Evolutionary conservation across 2,888 invertebrate genomes (phyloP), one percentile per base, ranked within the genome.

Genomic region (Agriopis marginaria): DNA sequence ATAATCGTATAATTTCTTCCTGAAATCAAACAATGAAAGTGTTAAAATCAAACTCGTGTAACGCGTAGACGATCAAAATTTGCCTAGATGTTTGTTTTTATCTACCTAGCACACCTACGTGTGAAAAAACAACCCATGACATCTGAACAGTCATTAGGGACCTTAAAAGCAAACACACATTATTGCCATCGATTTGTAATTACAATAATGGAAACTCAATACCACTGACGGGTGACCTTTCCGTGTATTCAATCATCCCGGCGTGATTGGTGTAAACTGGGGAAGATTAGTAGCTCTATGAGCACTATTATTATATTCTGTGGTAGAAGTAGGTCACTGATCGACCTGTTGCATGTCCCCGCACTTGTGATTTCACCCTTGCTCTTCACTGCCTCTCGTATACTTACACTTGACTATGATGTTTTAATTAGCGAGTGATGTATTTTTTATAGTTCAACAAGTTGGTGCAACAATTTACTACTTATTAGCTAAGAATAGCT

Each of bases 321-420:
- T 8, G 59, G 64, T 78, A 75, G 79, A 89, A 86, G 77, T 90
- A 88, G 89, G 88, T 90, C 89, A 89, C 80, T 77, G 71, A 70
- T 76, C 82, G 85, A 88, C 88, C 86, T 89, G 89, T 89, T 89
- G 90, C 88, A 83, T 78, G 83, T 82, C 82, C 85, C 84, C 82
- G 82, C 82, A 80, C 75, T 68, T 55, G 32, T 47, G 58, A 40
- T 47, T 47, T 47, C 7, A 12, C 47, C 39, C 40, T 66, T 74
- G 59, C 70, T 64, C 71, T 61, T 47, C 66, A 40, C 50, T 61
- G 50, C 62, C 60, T 56, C 56, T 44, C 12, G 39, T n/a, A 8
- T 14, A 23, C 17, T 23, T 23, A 9, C 9, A n/a, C 54, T 55
- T 55, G 14, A 10, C 12, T 51, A 3, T 51, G 12, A 7, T 32